A percentile compares a stretch with the other conserved stretches of the same genome.
phyloP scores from a whole-genome alignment of 35 echinoderm and acorn worm genomes.

The Patiria miniata region DNA sequence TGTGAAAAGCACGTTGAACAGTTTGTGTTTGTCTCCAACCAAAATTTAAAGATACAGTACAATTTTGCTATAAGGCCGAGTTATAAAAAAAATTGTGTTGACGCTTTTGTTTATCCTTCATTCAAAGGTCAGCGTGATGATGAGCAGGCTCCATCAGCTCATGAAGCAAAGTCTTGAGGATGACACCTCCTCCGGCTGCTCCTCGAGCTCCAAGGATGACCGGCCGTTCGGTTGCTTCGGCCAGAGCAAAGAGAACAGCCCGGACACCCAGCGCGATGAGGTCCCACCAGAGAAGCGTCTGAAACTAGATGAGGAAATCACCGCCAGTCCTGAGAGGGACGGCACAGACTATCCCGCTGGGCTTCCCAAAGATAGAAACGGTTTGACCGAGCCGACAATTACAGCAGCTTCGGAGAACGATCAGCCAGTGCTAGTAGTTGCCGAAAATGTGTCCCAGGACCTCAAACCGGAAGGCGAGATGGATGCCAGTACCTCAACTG shows the following conservation, averaged over 20 bases:
- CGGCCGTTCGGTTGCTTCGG: conserved; percentile 76
- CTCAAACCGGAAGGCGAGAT: not conserved
- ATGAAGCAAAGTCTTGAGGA: conserved; percentile 52
- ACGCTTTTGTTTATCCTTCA: not conserved
- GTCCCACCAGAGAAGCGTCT: not conserved
- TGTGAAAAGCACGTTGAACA: too few species aligned
- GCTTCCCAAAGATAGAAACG: not conserved
- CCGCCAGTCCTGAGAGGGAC: not conserved
- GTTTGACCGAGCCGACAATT: not conserved
- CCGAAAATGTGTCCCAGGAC: not conserved
- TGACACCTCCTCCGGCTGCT: conserved; percentile 49
- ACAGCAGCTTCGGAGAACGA: not conserved
- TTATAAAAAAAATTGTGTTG: too few species aligned
- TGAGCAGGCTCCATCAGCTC: conserved; percentile 64
- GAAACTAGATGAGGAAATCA: not conserved
- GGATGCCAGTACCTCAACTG: not conserved
- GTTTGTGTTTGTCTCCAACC: too few species aligned
- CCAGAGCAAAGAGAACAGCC: conserved; percentile 36
- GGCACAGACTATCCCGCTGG: not conserved
- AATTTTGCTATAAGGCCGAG: too few species aligned
- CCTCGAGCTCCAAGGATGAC: conserved; percentile 52
- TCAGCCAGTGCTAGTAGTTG: not conserved
- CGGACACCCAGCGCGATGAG: not conserved
- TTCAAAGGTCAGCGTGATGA: conserved; percentile 80
- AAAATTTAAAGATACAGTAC: too few species aligned